Conservation (phyloP, 2,797 vertebrate genomes). For the Dallia pectoralis region DNA sequence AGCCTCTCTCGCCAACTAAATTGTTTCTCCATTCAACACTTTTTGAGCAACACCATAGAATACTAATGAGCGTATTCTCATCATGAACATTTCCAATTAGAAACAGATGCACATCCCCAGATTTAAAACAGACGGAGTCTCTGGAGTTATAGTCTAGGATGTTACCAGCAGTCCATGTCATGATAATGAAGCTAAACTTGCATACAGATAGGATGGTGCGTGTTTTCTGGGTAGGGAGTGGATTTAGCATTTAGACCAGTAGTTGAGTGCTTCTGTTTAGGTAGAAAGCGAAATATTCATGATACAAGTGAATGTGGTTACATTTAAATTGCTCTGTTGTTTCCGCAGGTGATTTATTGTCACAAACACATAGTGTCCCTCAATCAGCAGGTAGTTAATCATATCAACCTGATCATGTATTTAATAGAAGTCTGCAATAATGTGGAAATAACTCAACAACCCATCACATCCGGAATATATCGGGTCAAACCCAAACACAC, state of each 20-base stretch:
- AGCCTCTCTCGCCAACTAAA: no score
- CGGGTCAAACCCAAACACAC: background rate
- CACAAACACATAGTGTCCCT: background rate
- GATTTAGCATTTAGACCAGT: background rate
- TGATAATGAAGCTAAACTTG: background rate
- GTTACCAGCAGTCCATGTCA: background rate
- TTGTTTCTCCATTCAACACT: background rate
- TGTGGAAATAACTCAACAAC: background rate
- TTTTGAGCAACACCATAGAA: background rate
- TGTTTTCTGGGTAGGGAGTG: background rate
- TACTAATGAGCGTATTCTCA: background rate
- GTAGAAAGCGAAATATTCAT: no score
- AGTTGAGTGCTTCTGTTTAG: background rate
- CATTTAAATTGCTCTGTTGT: background rate
- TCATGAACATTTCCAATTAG: background rate
- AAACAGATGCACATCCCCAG: background rate
- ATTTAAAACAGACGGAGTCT: background rate
- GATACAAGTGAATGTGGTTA: background rate
- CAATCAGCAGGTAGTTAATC: background rate
- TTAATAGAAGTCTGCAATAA: background rate
- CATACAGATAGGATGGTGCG: background rate
- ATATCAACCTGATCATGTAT: background rate
- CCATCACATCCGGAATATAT: background rate
- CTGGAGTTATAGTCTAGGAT: background rate
- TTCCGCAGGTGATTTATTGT: constrained; percentile 4